Conservation (phyloP, 2,888 invertebrate genomes). For the Caradrina clavipalpis region DNA sequence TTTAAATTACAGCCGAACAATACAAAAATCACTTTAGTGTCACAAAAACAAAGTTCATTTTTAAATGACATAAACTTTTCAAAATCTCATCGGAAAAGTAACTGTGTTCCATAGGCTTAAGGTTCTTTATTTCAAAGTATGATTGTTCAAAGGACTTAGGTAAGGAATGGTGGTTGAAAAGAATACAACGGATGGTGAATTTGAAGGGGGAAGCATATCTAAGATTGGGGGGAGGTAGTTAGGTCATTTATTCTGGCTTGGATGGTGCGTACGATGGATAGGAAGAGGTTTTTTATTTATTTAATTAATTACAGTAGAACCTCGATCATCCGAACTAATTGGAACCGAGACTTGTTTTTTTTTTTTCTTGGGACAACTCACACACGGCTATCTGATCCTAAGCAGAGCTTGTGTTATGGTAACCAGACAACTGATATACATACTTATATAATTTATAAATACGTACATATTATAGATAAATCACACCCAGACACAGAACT, state of each 20-base stretch:
- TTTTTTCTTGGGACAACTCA: no score
- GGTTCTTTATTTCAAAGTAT: background rate
- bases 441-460: no score
- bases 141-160: no score
- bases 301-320: no score
- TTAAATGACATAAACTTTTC: background rate
- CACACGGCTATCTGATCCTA: no score
- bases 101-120: background rate
- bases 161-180: background rate
- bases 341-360: no score
- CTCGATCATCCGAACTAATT: no score
- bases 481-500: no score
- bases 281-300: background rate
- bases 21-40: background rate
- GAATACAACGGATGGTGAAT: background rate
- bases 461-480: no score
- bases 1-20: background rate
- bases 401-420: no score
- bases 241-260: no score
- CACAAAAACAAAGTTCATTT: slow-evolving; percentile 2
- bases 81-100: background rate
- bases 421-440: no score
- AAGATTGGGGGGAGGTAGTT: background rate
- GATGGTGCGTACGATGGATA: background rate
- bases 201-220: background rate